phyloP scores from a whole-genome alignment of 2,113 vertebrate species.

The Myotis brandtii region DNA sequence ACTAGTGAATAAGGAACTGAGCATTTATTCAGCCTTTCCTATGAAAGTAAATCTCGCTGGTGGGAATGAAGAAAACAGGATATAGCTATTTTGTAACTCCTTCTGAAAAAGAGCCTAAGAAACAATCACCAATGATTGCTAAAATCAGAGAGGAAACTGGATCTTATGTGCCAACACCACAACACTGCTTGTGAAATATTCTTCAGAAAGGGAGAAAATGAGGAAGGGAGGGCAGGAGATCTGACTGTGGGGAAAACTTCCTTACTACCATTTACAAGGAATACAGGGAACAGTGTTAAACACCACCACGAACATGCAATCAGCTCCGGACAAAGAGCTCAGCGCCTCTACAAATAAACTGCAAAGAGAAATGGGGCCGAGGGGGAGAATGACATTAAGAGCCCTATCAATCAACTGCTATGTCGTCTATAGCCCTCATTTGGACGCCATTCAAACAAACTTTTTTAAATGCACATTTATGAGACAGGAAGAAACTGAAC shows the following conservation, averaged over 20 bases:
- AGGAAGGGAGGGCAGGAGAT: background rate
- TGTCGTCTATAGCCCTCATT: background rate
- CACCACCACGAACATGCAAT: background rate
- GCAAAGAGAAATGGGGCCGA: background rate
- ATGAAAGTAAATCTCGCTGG: background rate
- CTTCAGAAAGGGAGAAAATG: constrained; percentile 12
- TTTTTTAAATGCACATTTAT: background rate
- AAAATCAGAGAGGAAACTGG: background rate
- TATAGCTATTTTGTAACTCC: background rate
- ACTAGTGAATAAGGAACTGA: background rate
- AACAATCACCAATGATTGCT: background rate
- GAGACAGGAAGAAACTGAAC: background rate
- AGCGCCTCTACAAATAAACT: background rate
- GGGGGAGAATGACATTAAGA: background rate
- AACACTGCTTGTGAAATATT: background rate
- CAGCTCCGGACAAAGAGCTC: background rate
- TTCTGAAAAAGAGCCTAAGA: background rate
- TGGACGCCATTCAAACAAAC: background rate
- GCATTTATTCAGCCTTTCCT: background rate
- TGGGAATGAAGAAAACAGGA: background rate
- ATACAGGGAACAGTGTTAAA: background rate
- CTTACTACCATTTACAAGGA: background rate
- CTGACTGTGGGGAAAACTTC: background rate
- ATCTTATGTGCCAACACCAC: background rate
- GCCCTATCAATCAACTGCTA: too few relatives aligned